Evolutionary conservation across 2,113 vertebrate species (phyloP), one percentile per base, ranked within the genome.

Genomic region (Arenaria interpres): DNA sequence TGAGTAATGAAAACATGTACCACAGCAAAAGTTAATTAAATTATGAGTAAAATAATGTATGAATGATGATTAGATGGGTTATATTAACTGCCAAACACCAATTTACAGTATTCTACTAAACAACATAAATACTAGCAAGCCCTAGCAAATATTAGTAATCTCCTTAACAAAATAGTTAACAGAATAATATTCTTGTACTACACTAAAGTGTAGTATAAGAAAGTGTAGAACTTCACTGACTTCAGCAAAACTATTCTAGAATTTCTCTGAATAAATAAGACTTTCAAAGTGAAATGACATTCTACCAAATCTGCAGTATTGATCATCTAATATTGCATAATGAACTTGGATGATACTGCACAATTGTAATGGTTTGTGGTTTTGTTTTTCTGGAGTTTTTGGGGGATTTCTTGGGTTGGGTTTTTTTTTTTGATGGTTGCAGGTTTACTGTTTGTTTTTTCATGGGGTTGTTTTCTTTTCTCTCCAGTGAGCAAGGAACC

Each of bases 1-100:
- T 53, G 73, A 86, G 51, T 82, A 89, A 87, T 69, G 28, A 90
- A 94, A 89, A 68, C 25, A 9, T 45, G 43, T 48, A 63, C 9
- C 32, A 56, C 46, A 46, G 59, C 12, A 88, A 85, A 95, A 82
- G 14, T 16, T 46, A 92, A 91, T 91, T 77, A 92, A 93, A 93
- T 91, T 63, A 83, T 35, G 5, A 88, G 24, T 81, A 85, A 82
- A 95, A 86, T 73, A 81, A 84, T 13, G 18, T 83, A 78, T 43
- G 24, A 86, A 81, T 82, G 20, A 64, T 17, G 5, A 86, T 91
- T 86, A 88, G 35, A 68, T 56, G 28, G 3, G 3, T 79, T 84
- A 82, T 53, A 73, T 86, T 88, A 90, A 63, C 16, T 64, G 35
- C 15, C 48, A 37, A 87, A 74, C 43, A 72, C 6, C 43, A 43